Percentiles rank a stretch among this genome's conserved stretches.
phyloP scores from a whole-genome alignment of 1,140 invertebrate species.

The Gonatopus flavifemur region DNA sequence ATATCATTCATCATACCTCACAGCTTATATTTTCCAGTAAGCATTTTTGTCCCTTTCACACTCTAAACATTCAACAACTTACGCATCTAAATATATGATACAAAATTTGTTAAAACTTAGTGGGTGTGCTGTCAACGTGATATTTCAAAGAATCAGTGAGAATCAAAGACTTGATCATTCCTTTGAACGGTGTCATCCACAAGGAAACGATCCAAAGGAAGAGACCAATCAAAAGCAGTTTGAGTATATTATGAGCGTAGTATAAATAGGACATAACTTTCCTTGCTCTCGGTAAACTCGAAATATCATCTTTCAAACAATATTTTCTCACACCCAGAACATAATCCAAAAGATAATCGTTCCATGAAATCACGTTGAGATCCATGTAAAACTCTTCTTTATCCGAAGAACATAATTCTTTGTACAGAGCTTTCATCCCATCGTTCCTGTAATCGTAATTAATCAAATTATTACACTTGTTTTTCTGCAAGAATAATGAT shows the following conservation, averaged over 20 bases:
- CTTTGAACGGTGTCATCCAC: constrained; percentile 26
- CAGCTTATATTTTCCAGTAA: no score
- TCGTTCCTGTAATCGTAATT: constrained; percentile 62
- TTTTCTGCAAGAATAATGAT: background rate
- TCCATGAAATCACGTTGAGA: constrained; percentile 66
- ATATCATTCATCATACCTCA: no score
- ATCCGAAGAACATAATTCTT: constrained; percentile 63
- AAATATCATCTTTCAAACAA: constrained; percentile 75
- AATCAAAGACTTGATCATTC: background rate
- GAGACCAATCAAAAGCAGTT: constrained; percentile 27
- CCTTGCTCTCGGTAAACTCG: constrained; percentile 71
- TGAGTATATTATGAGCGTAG: constrained; percentile 37
- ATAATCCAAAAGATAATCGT: constrained; percentile 69
- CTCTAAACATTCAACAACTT: no score
- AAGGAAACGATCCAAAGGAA: constrained; percentile 40
- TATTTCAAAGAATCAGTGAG: no score
- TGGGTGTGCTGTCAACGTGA: no score
- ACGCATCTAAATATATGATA: no score
- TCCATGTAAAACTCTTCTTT: constrained; percentile 63
- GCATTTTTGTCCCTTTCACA: no score
- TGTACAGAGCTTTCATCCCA: constrained; percentile 65
- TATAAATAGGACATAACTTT: constrained; percentile 51
- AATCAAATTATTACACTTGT: background rate
- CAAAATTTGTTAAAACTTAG: no score
- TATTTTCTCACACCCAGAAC: constrained; percentile 73